Percentiles rank a stretch among this genome's conserved stretches.
Conservation (phyloP, 2,113 vertebrate species). For the Chaetura pelagica region DNA sequence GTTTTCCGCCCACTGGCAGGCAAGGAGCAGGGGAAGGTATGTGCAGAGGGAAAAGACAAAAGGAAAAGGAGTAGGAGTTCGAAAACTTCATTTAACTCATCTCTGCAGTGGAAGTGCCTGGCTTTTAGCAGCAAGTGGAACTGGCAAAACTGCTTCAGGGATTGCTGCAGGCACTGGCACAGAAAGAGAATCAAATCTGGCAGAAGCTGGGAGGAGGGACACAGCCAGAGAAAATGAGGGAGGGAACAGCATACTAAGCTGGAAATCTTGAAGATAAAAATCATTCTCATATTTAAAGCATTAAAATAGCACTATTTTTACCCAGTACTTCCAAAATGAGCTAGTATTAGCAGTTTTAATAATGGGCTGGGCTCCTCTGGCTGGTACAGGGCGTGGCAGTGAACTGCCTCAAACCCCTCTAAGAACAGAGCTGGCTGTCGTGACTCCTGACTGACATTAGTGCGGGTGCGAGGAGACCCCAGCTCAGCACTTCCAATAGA, state of each 20-base stretch:
- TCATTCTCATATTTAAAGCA: background rate
- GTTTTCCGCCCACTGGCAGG: background rate
- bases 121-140: slow-evolving; percentile 22
- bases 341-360: background rate
- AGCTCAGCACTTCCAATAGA: background rate
- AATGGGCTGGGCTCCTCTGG: background rate
- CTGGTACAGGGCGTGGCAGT: background rate
- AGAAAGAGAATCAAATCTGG: slow-evolving; percentile 14
- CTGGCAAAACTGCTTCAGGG: slow-evolving; percentile 15
- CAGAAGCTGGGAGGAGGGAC: background rate
- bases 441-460: background rate
- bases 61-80: background rate
- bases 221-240: background rate
- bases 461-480: background rate
- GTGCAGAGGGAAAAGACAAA: background rate
- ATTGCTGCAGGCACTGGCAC: slow-evolving; percentile 20
- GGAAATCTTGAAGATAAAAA: background rate
- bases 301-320: slow-evolving; percentile 12
- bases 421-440: accelerated
- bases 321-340: background rate
- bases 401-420: background rate
- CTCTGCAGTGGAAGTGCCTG: background rate
- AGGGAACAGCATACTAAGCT: background rate
- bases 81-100: background rate
- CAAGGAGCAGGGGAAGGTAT: background rate